Evolutionary conservation across 2,888 invertebrate genomes (phyloP), one percentile per base, ranked within the genome.

Genomic region (Dione vanillae): DNA sequence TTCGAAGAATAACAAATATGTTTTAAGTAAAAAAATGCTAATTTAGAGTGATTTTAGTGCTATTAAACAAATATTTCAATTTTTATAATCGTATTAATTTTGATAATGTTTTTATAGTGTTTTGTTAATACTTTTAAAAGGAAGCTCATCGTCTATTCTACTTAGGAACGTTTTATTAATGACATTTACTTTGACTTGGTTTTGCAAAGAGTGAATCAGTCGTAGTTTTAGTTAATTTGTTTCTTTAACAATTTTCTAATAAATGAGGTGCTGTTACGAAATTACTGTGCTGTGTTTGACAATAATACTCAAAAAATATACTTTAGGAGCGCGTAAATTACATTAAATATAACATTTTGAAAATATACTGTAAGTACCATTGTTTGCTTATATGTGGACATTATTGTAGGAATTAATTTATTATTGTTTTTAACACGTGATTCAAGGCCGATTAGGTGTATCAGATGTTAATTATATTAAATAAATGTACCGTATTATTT

Each of bases 341-440:
- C 51, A 10, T 43, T 27, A 27, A n/a, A 69, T 66, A n/a, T 37
- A 35, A 45, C 35, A 27, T 20, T 65, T 65, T 65, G 27, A 65
- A 69, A 67, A 66, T 51, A 59, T 70, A 61, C 37, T 64, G 56
- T 61, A 59, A 67, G 72, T 67, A 70, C 59, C 52, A 65, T 69
- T 71, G 67, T 71, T 79, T 77, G 75, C 77, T 73, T 83, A 76
- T 81, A 78, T 78, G 79, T 78, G 52, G 43, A 61, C 45, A 65
- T 65, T 61, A 67, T 64, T 73, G 78, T 77, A 78, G 65, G 76
- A 76, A 80, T 78, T 77, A 80, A 80, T 79, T 82, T 86, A 84
- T 85, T 86, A 80, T 86, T 84, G 80, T 83, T 80, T 76, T 80
- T 82, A 81, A 85, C 86, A 88, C 84, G 84, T 87, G 86, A 87